phyloP scores from a whole-genome alignment of 2,888 invertebrate genomes.

The Perizoma affinitatum region DNA sequence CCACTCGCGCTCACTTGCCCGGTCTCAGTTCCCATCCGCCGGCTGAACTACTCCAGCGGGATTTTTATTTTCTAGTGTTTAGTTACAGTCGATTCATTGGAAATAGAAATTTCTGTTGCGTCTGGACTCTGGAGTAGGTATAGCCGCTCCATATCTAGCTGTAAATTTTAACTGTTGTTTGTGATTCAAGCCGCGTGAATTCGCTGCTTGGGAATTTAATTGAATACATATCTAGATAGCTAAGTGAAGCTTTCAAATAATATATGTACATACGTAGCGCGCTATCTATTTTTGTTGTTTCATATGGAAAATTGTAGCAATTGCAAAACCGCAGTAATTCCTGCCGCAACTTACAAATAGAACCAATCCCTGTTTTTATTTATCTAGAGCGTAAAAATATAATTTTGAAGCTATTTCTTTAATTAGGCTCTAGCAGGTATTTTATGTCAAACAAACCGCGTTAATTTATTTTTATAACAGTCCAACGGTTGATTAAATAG shows the following conservation, averaged over 20 bases:
- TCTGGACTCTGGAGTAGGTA: constrained; percentile 19
- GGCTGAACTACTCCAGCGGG: constrained; percentile 15
- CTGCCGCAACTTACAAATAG: too few species aligned
- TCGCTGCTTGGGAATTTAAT: constrained; percentile 6
- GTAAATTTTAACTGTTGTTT: constrained; percentile 17
- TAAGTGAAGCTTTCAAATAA: too few species aligned
- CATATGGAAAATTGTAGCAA: too few species aligned
- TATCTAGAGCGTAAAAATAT: too few species aligned
- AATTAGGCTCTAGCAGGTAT: background rate
- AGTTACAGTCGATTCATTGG: constrained; percentile 25
- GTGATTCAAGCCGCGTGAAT: constrained; percentile 20
- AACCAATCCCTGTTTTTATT: too few species aligned
- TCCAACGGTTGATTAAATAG: constrained; percentile 7
- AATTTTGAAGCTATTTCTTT: too few species aligned
- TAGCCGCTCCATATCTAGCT: constrained; percentile 9
- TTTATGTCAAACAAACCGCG: background rate
- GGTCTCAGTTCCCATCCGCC: constrained; percentile 7
- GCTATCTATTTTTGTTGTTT: too few species aligned
- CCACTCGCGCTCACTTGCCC: constrained; percentile 40
- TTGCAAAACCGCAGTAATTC: too few species aligned
- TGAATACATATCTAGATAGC: constrained; percentile 4
- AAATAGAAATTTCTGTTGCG: constrained; percentile 23
- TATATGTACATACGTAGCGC: too few species aligned
- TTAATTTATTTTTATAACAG: constrained; percentile 7
- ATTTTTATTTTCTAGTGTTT: constrained; percentile 25